These are phyloP conservation scores for Hololepta plana DNA, from an alignment of 2,888 invertebrate species.

Conservation along the genomic window DNA sequence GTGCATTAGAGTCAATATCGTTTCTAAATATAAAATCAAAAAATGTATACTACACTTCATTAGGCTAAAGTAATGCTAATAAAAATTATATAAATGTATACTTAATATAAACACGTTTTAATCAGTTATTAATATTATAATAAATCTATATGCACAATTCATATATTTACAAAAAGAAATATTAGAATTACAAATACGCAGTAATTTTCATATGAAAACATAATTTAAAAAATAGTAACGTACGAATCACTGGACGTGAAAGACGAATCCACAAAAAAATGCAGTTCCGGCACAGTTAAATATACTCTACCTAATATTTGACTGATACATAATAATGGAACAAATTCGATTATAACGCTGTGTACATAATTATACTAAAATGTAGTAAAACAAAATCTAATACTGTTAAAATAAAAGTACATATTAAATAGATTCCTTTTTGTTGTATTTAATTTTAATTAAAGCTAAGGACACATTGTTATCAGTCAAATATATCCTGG, in stretches of 20 bases:
- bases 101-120: conserved; percentile 26
- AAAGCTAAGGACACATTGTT: conserved; percentile 2
- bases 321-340: conserved; percentile 17
- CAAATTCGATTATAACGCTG: conserved; percentile 2
- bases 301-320: conserved; percentile 8
- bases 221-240: conserved; percentile 20
- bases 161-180: conserved; percentile 29
- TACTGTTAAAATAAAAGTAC: too few species aligned
- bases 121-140: too few species aligned
- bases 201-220: conserved; percentile 13
- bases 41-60: conserved; percentile 7
- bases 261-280: conserved; percentile 23
- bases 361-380: conserved; percentile 2
- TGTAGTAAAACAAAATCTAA: too few species aligned
- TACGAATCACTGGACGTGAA: conserved; percentile 27
- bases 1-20: conserved; percentile 18
- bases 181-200: conserved; percentile 23
- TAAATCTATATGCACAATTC: conserved; percentile 29
- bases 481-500: conserved; percentile 11
- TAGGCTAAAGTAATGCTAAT: conserved; percentile 23
- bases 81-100: conserved; percentile 21
- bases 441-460: conserved; percentile 2
- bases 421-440: too few species aligned
- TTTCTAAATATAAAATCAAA: conserved; percentile 16
- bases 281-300: conserved; percentile 21